Evolutionary conservation across 2,113 vertebrate species (phyloP).

Genomic region (Todiramphus saurophagus): DNA sequence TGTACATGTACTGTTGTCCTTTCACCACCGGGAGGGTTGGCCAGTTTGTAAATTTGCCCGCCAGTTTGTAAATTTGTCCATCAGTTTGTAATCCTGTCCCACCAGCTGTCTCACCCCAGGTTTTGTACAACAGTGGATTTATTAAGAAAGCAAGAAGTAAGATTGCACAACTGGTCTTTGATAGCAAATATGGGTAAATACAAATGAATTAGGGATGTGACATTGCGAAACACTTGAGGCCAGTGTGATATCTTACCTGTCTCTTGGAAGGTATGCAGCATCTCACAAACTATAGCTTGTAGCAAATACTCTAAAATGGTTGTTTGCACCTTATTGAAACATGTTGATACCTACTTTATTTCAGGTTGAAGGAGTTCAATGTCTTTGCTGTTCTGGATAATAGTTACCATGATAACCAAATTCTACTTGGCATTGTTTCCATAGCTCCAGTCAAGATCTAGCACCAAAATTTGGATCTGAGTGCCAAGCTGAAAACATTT

Average conservation of each 20-base stretch:
- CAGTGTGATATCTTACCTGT: not conserved
- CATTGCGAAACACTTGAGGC: not conserved
- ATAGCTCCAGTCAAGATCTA: not conserved
- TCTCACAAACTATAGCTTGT: not conserved
- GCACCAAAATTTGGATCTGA: not conserved
- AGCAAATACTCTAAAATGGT: not conserved
- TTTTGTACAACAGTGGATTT: not conserved
- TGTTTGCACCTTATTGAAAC: not conserved
- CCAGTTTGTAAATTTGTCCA: not conserved
- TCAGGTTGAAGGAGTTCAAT: not conserved
- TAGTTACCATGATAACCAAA: not conserved
- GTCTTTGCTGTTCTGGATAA: not conserved
- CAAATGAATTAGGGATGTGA: not conserved
- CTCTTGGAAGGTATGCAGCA: not conserved
- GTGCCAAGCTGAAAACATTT: not conserved
- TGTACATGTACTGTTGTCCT: not conserved
- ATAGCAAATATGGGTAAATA: not conserved
- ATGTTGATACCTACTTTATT: not conserved
- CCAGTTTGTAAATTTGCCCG: not conserved
- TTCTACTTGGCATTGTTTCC: not conserved
- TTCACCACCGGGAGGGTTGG: not conserved
- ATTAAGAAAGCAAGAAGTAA: not conserved
- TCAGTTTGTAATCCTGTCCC: not conserved
- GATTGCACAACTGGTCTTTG: not conserved
- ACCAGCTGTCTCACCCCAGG: not conserved